These are phyloP conservation scores for Maconellicoccus hirsutus DNA, from an alignment of 1,140 invertebrate species.

Conservation along the genomic window DNA sequence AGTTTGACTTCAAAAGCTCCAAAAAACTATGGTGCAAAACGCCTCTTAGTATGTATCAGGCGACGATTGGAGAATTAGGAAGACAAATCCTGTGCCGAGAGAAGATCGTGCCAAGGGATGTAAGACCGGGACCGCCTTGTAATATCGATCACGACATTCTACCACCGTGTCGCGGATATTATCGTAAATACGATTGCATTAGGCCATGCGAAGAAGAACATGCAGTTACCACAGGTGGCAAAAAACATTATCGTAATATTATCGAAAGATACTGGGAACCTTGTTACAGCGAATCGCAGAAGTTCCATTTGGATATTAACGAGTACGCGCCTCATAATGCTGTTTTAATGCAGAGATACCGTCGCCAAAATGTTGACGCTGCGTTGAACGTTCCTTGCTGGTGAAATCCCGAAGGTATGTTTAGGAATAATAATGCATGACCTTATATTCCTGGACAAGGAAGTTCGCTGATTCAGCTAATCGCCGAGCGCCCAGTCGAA, in stretches of 20 bases:
- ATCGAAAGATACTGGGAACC: conserved; percentile 7
- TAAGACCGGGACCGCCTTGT: background rate
- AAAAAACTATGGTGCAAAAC: background rate
- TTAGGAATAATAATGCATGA: no score
- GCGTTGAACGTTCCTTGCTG: background rate
- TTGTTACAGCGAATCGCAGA: background rate
- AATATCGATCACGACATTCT: background rate
- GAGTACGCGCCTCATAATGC: conserved; percentile 3
- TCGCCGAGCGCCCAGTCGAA: no score
- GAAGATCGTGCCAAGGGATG: background rate
- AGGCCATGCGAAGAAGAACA: background rate
- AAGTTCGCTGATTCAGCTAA: no score
- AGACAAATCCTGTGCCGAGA: background rate
- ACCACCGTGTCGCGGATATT: background rate
- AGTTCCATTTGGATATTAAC: background rate
- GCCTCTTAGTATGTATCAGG: background rate
- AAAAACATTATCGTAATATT: background rate
- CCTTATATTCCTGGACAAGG: no score
- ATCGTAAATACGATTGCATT: conserved; percentile 8
- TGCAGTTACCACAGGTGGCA: background rate
- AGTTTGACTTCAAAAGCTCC: background rate
- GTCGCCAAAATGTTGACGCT: background rate
- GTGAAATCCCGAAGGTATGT: background rate
- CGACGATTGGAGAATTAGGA: background rate
- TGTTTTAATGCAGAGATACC: background rate